These are phyloP conservation scores for Callitettix versicolor DNA, from an alignment of 1,140 invertebrate species.

Conservation along the genomic window DNA sequence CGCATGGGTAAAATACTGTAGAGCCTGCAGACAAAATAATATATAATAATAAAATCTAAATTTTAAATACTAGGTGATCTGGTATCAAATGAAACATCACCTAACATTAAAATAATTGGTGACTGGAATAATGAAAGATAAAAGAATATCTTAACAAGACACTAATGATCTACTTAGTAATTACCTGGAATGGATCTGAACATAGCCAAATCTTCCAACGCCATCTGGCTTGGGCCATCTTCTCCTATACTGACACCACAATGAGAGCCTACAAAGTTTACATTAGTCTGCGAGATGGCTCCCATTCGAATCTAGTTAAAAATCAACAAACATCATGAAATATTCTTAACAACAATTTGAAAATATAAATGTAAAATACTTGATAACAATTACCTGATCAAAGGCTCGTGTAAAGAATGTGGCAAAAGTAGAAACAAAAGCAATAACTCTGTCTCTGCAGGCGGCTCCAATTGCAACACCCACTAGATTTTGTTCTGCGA, in stretches of 20 bases:
- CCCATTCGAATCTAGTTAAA: conserved; percentile 84
- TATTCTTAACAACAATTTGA: too few relatives aligned
- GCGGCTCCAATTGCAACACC: conserved; percentile 90
- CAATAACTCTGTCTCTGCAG: conserved; percentile 76
- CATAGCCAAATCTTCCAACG: conserved; percentile 92
- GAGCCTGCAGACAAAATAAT: conserved; percentile 36
- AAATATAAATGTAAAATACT: too few relatives aligned
- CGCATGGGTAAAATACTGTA: conserved; percentile 94
- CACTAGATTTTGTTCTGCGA: conserved; percentile 96
- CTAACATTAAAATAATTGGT: background rate
- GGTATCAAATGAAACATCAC: too few relatives aligned
- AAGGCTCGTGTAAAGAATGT: conserved; percentile 94
- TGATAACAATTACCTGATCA: conserved; percentile 59
- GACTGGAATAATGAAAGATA: background rate
- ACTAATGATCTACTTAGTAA: too few relatives aligned
- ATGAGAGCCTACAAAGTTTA: conserved; percentile 92
- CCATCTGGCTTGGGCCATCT: conserved; percentile 99
- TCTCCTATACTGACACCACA: conserved; percentile 93
- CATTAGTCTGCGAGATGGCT: conserved; percentile 95
- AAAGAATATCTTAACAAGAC: too few relatives aligned
- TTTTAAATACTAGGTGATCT: background rate
- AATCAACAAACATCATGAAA: too few relatives aligned
- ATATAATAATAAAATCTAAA: background rate
- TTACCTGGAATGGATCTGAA: conserved; percentile 79
- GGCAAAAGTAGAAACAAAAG: conserved; percentile 94